Conservation (phyloP, 2,888 invertebrate species). For the Lasioglossum lativentre region DNA sequence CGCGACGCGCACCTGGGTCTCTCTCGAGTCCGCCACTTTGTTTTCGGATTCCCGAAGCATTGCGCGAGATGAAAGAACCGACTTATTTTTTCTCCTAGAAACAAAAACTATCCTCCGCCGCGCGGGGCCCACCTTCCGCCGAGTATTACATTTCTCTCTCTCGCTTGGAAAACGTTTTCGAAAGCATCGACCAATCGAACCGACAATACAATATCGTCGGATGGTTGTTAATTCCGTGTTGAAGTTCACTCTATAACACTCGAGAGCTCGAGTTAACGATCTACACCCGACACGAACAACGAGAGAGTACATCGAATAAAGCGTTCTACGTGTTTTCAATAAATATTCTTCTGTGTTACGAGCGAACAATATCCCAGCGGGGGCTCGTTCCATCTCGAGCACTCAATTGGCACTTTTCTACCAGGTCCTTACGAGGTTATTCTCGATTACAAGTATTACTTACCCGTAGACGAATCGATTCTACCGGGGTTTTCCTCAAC, state of each 20-base stretch:
- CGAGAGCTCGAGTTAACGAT: not conserved
- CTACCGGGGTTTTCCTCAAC: not conserved
- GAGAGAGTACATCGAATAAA: not conserved
- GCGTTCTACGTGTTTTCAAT: not conserved
- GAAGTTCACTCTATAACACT: not conserved
- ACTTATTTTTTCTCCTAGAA: constrained; percentile 21
- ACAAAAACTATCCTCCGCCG: not conserved
- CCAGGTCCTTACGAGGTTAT: not conserved
- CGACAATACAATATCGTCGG: not conserved
- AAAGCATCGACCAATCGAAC: not conserved
- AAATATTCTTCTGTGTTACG: not conserved
- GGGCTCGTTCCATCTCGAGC: not conserved
- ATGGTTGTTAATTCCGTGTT: not conserved
- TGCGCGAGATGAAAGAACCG: constrained; percentile 36
- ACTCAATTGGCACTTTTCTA: not conserved
- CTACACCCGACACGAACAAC: not conserved
- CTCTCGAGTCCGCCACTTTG: constrained; percentile 56
- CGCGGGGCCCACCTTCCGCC: not conserved
- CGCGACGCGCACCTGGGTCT: constrained; percentile 79
- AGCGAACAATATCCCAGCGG: not conserved
- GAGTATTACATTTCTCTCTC: not conserved
- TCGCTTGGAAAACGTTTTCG: not conserved
- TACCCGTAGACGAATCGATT: not conserved
- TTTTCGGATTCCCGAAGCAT: constrained; percentile 50
- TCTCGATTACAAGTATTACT: constrained; percentile 9